A percentile compares a stretch with the other conserved stretches of the same genome.
phyloP scores from a whole-genome alignment of 1,140 invertebrate species.

The Anthonomus grandis region DNA sequence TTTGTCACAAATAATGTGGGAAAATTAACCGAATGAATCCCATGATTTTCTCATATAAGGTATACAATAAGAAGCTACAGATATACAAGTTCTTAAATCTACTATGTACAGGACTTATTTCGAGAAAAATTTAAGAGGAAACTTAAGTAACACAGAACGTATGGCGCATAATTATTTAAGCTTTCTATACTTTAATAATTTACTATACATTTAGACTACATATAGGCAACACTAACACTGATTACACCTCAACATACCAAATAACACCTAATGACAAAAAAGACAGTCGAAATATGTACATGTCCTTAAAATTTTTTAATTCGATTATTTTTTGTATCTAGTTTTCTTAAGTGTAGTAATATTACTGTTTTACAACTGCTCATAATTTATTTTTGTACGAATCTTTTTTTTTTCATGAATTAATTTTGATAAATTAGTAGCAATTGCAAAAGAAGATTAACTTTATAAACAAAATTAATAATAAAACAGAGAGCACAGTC shows the following conservation, averaged over 20 bases:
- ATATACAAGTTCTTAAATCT: slow-evolving; percentile 46
- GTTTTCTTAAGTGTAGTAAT: no score
- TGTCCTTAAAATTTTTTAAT: slow-evolving; percentile 7
- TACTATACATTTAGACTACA: slow-evolving; percentile 49
- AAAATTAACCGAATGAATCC: no score
- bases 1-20: no score
- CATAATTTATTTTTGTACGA: no score
- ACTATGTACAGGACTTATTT: slow-evolving; percentile 29
- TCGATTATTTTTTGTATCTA: no score
- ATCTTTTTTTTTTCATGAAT: no score
- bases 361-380: no score
- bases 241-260: slow-evolving; percentile 47
- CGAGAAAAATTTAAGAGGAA: slow-evolving; percentile 12
- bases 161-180: slow-evolving; percentile 36
- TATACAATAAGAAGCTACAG: slow-evolving; percentile 47
- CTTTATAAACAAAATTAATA: slow-evolving; percentile 1
- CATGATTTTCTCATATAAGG: slow-evolving; percentile 23
- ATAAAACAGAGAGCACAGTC: slow-evolving; percentile 9
- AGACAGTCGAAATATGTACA: slow-evolving; percentile 46
- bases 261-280: slow-evolving; percentile 46
- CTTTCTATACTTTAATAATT: slow-evolving; percentile 45
- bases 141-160: slow-evolving; percentile 34
- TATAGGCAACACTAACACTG: slow-evolving; percentile 50
- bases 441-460: no score
- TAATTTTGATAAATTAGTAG: no score